Percentiles rank a stretch among this genome's conserved stretches.
Evolutionary conservation across 2,888 invertebrate genomes (phyloP).

Genomic region (Meloe dianella): DNA sequence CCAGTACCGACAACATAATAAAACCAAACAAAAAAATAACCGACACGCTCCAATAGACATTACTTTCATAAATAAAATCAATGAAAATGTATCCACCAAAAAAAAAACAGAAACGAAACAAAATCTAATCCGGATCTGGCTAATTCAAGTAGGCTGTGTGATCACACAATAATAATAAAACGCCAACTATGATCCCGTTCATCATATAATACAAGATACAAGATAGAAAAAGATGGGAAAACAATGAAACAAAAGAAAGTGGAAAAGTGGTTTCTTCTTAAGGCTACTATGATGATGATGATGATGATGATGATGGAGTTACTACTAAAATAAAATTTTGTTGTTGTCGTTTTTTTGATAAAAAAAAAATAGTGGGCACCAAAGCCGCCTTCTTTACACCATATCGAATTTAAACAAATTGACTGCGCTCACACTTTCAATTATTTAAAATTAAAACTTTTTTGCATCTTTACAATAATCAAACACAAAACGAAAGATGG

Average conservation of each 20-base stretch:
- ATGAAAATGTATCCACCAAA: not conserved
- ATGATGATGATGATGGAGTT: constrained; percentile 6
- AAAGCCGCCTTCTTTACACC: constrained; percentile 39
- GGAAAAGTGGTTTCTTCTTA: not conserved
- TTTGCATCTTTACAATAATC: not conserved
- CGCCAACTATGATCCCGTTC: not conserved
- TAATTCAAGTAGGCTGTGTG: not conserved
- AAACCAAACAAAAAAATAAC: constrained; percentile 34
- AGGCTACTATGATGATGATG: not conserved
- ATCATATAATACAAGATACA: not conserved
- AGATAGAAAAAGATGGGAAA: not conserved
- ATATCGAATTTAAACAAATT: constrained; percentile 57
- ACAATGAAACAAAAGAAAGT: not conserved
- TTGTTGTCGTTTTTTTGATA: not conserved
- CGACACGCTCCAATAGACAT: constrained; percentile 47
- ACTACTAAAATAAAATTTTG: not conserved
- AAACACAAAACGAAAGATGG: not conserved
- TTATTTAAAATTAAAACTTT: constrained; percentile 54
- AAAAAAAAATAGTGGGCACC: not conserved
- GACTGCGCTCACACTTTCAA: constrained; percentile 55
- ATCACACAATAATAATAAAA: not conserved
- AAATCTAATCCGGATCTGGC: not conserved
- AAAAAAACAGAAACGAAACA: too few species aligned
- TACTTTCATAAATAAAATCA: constrained; percentile 1
- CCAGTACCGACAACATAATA: constrained; percentile 17